Conservation (phyloP, 1,140 invertebrate species). For the Aphaenogaster rudis region DNA sequence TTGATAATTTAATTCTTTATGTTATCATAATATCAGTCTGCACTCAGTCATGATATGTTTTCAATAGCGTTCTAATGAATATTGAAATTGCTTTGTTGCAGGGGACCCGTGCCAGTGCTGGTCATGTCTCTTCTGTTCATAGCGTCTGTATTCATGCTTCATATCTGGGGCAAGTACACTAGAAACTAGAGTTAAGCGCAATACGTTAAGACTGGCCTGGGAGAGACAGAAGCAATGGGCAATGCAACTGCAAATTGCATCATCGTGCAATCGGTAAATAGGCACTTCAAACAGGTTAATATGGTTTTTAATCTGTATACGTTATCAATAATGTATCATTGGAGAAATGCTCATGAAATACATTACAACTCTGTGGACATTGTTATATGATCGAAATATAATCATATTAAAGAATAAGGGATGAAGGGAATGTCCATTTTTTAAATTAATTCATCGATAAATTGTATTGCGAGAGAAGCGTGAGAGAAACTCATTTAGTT, state of each 20-base stretch:
- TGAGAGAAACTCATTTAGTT: conserved; percentile 45
- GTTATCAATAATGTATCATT: conserved; percentile 13
- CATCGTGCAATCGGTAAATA: conserved; percentile 7
- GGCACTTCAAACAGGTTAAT: background rate
- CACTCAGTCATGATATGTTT: background rate
- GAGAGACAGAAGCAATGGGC: background rate
- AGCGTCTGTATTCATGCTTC: conserved; percentile 99
- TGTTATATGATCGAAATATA: conserved; percentile 35
- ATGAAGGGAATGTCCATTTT: conserved; percentile 27
- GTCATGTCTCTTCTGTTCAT: conserved; percentile 99
- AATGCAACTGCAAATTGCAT: background rate
- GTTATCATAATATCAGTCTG: background rate
- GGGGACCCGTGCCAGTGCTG: conserved; percentile 99
- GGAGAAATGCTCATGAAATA: background rate
- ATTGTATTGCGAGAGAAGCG: conserved; percentile 17
- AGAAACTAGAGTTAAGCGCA: conserved; percentile 90
- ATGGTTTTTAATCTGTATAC: conserved; percentile 13
- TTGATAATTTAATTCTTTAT: background rate
- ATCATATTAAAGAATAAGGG: conserved; percentile 14
- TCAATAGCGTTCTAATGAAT: background rate
- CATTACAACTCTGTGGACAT: background rate
- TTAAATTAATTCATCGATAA: conserved; percentile 23
- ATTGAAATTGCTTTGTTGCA: conserved; percentile 86
- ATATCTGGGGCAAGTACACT: conserved; percentile 99
- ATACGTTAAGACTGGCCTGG: background rate